Base-by-base conservation (phyloP, 2,113 vertebrate genomes). In the Platichthys stellatus region DNA sequence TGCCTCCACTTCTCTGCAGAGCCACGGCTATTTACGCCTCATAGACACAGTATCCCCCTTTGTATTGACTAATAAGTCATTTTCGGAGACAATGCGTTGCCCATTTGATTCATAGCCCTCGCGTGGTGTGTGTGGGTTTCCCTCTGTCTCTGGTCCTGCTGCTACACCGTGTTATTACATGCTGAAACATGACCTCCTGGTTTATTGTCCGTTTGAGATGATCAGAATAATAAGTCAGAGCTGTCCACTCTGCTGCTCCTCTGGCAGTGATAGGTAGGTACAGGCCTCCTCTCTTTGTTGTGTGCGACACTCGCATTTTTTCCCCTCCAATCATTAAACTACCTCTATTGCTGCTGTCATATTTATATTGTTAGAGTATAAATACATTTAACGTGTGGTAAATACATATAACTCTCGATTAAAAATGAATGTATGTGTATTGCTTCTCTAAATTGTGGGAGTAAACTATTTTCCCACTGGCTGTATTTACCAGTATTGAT, bases 1-100 rank as follows among this genome's bases (percentile, higher is more conserved):
- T 77, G 72, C 63, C 84, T 81, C 72, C 80, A 71, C 74, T 63
- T 80, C 68, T 85, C 82, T 85, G 76, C 83, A 76, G 62, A 80
- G 76, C 84, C 72, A 10, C n/a, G 62, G 81, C 84, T 91, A 88
- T 89, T 91, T 90, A 89, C 88, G 86, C 86, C 90, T 89, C 85
- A 92, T 90, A 94, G 88, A 90, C 84, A 80, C 84, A 87, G 83
- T 88, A 84, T 89, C 86, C 86, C 63, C 89, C 82, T 88, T 80
- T 73, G 81, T 94, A 93, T 93, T 92, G 92, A 93, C 92, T 92
- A 92, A 92, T 92, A 91, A 92, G 87, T 93, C 90, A 93, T 92
- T 92, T 89, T 86, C 79, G 75, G 69, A 87, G 86, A 90, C 87
- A 80, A 83, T 84, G 85, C 85, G 63, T 87, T 83, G 85, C 74